Evolutionary conservation across 2,113 vertebrate species (phyloP).

Genomic region (Spheniscus mendiculus): DNA sequence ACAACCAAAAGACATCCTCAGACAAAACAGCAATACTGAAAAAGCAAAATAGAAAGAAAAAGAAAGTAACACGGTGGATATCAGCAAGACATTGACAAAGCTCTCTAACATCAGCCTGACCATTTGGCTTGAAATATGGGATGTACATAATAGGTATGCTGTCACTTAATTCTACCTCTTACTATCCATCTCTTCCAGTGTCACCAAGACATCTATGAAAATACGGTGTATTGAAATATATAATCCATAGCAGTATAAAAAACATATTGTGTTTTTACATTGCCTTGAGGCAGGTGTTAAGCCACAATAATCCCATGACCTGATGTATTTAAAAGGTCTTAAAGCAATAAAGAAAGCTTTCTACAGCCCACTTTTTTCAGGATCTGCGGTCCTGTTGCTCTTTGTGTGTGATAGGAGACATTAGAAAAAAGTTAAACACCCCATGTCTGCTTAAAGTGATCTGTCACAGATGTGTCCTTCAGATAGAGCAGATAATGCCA

Average conservation of each 20-base stretch:
- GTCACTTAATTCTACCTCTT: not conserved
- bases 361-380: not conserved
- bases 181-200: too few relatives aligned
- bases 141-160: not conserved
- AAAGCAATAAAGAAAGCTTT: not conserved
- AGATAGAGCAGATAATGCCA: not conserved
- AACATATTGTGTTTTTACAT: not conserved
- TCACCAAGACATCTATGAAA: not conserved
- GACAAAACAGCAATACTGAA: not conserved
- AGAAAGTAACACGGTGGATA: not conserved
- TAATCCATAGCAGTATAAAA: not conserved
- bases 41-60: not conserved
- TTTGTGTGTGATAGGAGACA: not conserved
- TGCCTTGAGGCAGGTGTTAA: not conserved
- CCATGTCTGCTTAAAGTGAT: not conserved
- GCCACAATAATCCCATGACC: not conserved
- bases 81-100: not conserved
- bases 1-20: not conserved
- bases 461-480: not conserved
- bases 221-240: not conserved
- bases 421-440: not conserved
- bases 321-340: not conserved
- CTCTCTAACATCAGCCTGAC: not conserved
- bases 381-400: not conserved
- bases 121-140: not conserved